Evolutionary conservation across 2,888 invertebrate species (phyloP), one percentile per base, ranked within the genome.

Genomic region (Lutraria lutraria): DNA sequence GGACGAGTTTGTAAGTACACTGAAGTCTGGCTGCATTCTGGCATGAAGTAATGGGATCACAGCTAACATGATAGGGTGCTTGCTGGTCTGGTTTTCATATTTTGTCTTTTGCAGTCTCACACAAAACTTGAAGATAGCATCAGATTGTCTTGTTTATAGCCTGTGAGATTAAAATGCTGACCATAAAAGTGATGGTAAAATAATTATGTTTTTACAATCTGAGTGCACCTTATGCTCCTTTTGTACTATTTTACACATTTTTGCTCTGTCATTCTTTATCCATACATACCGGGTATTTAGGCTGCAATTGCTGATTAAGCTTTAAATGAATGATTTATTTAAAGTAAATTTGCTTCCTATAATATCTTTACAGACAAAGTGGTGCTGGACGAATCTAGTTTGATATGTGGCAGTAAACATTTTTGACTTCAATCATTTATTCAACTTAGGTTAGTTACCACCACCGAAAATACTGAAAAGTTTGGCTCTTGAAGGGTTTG

Each of bases 1-100:
- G 85, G 60, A 60, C 79, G 56, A 34, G 29, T 85, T 85, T 80
- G 34, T 56, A 79, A 85, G 79, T 85, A 79, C 52, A 79, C 54
- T 80, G 80, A 29, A 60, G 85, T 60, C 85, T 85, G 85, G 85
- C 31, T 53, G 60, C 53, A 76, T 29, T 84, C 84, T 84, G 68
- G 84, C 84, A 84, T 84, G 84, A 72, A 84, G 54, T 84, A 76
- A 84, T 84, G 68, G 43, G 13, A 12, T 31, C 76, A 31, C 29
- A 76, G 19, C 31, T 25, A 16, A 76, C 76, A 76, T 76, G 76
- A 76, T 76, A 31, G 76, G 76, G 25, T 31, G 76, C 29, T 76
- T 76, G 13, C 34, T 34, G 29, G 76, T 76, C 76, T 76, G 76
- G 76, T 76, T 34, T 76, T 76, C 29, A 31, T 31, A 76, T 76